Evolutionary conservation across 2,888 invertebrate genomes (phyloP).

Genomic region (Leptopilina drosophilae): DNA sequence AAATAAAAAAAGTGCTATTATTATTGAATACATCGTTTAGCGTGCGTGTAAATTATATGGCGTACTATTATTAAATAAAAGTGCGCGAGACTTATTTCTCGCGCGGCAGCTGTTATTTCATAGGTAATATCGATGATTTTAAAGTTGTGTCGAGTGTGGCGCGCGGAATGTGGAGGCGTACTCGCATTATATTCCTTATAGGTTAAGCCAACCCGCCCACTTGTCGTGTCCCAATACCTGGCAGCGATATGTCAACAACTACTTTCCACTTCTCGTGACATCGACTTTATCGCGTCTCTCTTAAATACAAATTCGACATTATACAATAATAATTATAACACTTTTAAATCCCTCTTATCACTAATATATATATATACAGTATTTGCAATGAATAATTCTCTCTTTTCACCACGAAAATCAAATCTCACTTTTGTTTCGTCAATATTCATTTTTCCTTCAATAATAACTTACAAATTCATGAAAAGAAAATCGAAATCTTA

Average conservation of each 20-base stretch:
- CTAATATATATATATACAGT: too few species aligned
- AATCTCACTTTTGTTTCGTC: too few species aligned
- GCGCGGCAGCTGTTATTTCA: conserved; percentile 56
- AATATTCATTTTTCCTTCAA: too few species aligned
- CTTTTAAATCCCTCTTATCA: too few species aligned
- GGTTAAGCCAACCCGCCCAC: conserved; percentile 72
- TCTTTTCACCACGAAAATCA: too few species aligned
- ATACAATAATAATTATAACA: neutral
- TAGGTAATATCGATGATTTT: conserved; percentile 59
- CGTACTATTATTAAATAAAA: too few species aligned
- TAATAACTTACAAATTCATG: too few species aligned
- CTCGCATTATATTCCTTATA: conserved; percentile 73
- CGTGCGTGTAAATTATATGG: too few species aligned
- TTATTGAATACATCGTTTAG: too few species aligned
- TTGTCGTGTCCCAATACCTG: conserved; percentile 70
- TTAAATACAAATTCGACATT: neutral
- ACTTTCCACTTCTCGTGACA: conserved; percentile 68
- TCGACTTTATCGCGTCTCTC: conserved; percentile 51
- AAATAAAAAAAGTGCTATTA: too few species aligned
- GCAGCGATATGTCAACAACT: conserved; percentile 68
- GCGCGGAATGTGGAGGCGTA: conserved; percentile 68
- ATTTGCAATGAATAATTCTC: too few species aligned
- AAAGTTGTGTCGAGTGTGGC: conserved; percentile 52
- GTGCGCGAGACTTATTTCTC: conserved; percentile 45
- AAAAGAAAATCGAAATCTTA: too few species aligned